Conservation (phyloP, 2,113 vertebrate genomes). For the Azemiops feae region DNA sequence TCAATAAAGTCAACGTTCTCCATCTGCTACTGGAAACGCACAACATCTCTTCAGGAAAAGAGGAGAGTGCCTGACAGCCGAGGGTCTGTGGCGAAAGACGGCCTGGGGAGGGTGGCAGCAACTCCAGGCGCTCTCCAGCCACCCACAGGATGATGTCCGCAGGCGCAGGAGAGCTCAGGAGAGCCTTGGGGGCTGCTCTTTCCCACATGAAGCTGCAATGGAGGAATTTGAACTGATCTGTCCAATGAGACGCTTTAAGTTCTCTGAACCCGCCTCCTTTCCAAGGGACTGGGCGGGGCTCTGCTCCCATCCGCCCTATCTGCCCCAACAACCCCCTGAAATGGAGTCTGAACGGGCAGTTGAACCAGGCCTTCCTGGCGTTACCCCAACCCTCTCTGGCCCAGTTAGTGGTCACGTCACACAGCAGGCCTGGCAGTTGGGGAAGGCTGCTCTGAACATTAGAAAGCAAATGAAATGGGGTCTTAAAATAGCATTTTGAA, state of each 20-base stretch:
- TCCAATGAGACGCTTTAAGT: neutral
- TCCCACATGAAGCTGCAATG: neutral
- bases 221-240: neutral
- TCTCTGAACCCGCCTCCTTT: neutral
- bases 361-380: neutral
- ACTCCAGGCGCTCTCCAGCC: neutral
- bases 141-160: neutral
- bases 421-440: neutral
- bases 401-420: neutral
- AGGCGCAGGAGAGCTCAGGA: neutral
- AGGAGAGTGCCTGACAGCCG: neutral
- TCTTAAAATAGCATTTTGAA: neutral
- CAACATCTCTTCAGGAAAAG: neutral
- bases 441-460: neutral
- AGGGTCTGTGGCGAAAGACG: neutral
- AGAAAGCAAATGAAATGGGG: neutral
- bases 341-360: neutral
- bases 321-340: neutral
- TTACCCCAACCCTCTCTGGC: neutral
- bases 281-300: neutral
- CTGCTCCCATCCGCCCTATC: neutral
- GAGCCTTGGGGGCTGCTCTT: neutral
- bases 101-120: fast-evolving
- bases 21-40: neutral
- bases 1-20: neutral